Evolutionary conservation across 2,888 invertebrate genomes (phyloP), one percentile per base, ranked within the genome.

Genomic region (Imbricaverruca yamaguchii): DNA sequence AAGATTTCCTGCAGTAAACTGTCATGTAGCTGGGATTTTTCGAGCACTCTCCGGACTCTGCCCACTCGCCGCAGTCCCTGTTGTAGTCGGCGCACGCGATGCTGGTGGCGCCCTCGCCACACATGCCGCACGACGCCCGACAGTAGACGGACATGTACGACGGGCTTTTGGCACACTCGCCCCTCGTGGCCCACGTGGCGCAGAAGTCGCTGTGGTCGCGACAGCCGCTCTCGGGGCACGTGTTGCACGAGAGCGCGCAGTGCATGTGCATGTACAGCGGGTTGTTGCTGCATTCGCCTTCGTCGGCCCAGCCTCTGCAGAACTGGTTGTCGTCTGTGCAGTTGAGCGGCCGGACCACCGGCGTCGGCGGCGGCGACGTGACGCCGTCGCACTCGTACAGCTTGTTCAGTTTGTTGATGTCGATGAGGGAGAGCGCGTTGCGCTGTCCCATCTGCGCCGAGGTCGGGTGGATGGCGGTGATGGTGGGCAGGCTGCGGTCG

Each of bases 111-210:
- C 80, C 82, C 82, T 81, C 83, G 82, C 11, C 39, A 10, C 63
- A 78, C 53, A 59, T 53, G 25, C 39, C 65, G 67, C 82, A 82
- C 1, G 84, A 83, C 63, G 81, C 81, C 69, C 82, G 80, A 78
- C 84, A 84, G 81, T 83, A 82, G 74, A 82, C 79, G 23, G 81
- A 78, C 84, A 84, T 84, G 83, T 83, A 84, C 13, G 81, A 82
- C 0, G 84, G 83, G 80, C 83, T 84, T 74, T 77, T 81, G 65
- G 82, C 81, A 69, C 84, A 84, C 69, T 84, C 84, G 8, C 83
- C 84, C 15, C 65, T 69, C 55, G 82, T 83, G 0, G 84, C 84
- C 84, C 84, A 84, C 21, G 80, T 80, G 61, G 81, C 63, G 61
- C 84, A 84, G 78, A 79, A 67, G 61, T 84, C 82, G 13, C 82